Evolutionary conservation across 2,888 invertebrate genomes (phyloP), one percentile per base, ranked within the genome.

Genomic region (Trichogramma dendrolimi): DNA sequence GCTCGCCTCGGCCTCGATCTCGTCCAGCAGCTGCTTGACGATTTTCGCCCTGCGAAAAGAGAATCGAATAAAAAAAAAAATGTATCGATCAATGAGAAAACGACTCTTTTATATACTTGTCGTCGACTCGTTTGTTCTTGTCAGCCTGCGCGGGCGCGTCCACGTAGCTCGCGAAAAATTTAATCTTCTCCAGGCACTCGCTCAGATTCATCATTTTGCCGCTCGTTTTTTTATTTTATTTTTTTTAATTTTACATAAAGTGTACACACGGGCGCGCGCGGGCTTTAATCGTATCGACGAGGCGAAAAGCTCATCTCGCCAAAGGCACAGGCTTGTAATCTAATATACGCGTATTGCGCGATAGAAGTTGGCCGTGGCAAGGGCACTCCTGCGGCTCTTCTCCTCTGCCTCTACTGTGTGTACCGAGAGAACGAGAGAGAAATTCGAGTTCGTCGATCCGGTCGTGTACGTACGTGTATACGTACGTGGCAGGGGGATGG

Each of bases 21-120:
- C 73, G 14, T 75, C 72, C 7, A 72, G 71, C 67, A 77, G 68
- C 38, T 75, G 72, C 60, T 72, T 68, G 39, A 76, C 71, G 63
- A 76, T 65, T 6, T 68, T 70, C 51, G 71, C 61, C 60, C 76
- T 77, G 57, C 4, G 11, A 53, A 50, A 11, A 52, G 5, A 44
- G 11, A 52, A 47, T 55, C 7, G 39, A 43, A 41, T 5, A 8
- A 38, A 56, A 11, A 8, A 8, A 3, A n/a, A n/a, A 44, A 14
- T 0, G 11, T 43, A 43, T 41, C 38, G n/a, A 8, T 47, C 38
- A 8, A 38, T 42, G 42, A 6, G 41, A 50, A 1, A 10, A 7
- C n/a, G 41, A 11, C 6, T 11, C 50, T 14, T 39, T 27, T n/a
- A 0, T 44, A 5, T 62, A 74, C 73, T 73, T 71, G 66, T 73